Conservation (phyloP, 1,140 invertebrate genomes). For the Tenebrio molitor region DNA sequence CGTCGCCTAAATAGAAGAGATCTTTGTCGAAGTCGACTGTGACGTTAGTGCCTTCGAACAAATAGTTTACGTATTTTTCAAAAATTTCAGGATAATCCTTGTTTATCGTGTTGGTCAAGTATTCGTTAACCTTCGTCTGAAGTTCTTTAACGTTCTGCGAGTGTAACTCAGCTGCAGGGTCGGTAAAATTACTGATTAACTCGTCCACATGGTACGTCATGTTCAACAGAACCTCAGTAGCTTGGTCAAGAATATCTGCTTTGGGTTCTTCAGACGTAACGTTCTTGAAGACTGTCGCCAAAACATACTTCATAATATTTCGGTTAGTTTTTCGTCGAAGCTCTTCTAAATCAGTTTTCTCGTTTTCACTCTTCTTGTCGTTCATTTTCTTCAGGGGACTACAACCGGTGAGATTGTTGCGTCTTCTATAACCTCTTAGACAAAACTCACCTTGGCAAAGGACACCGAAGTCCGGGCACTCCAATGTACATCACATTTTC, state of each 20-base stretch:
- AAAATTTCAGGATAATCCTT: constrained; percentile 68
- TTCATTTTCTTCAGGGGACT: constrained; percentile 27
- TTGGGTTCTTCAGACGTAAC: constrained; percentile 43
- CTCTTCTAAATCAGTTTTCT: constrained; percentile 15
- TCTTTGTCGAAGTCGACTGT: constrained; percentile 67
- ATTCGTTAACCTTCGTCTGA: constrained; percentile 16
- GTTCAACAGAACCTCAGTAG: constrained; percentile 54
- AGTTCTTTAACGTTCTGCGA: constrained; percentile 3
- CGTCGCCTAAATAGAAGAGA: constrained; percentile 71
- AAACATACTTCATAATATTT: constrained; percentile 48
- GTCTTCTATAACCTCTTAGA: too few relatives aligned
- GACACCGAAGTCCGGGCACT: constrained; percentile 71
- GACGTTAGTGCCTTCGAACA: constrained; percentile 71
- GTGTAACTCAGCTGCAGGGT: not conserved
- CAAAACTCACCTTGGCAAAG: constrained; percentile 74
- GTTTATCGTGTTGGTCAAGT: constrained; percentile 35
- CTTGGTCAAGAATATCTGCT: constrained; percentile 52
- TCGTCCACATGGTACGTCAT: constrained; percentile 50
- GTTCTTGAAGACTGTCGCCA: constrained; percentile 50
- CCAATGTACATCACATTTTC: constrained; percentile 76
- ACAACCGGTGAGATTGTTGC: too few relatives aligned
- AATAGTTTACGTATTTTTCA: constrained; percentile 73
- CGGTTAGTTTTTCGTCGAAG: constrained; percentile 28
- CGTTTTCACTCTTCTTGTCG: not conserved
- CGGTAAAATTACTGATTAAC: constrained; percentile 8